Base-by-base conservation (phyloP, 1,140 invertebrate genomes). In the Pinna nobilis region DNA sequence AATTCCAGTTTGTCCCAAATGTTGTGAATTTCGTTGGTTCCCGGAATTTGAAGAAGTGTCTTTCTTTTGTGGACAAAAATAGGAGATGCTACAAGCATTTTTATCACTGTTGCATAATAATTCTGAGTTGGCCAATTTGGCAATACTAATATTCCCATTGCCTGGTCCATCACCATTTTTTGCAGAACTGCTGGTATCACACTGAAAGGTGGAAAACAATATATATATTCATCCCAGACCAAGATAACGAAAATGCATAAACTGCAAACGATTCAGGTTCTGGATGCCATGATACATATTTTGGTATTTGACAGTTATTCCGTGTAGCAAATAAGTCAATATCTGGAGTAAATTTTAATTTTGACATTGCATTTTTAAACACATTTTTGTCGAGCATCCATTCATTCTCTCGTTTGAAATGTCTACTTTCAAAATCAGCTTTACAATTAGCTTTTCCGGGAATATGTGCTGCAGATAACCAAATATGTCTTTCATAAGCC, bases 321-420 rank as follows among this genome's bases (percentile, higher is more conserved):
- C 70, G 9, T 6, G 70, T 57, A 41, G 70, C 70, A 66, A 72
- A 67, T 44, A 72, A 66, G 41, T 72, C 70, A 53, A 65, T 66
- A 20, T 72, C 50, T 35, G 70, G 70, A 5, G 3, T 33, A 25
- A 41, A 67, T 28, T 50, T 33, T 13, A 66, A 15, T 23, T n/a
- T 63, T 20, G 3, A 28, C 2, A 70, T 9, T 28, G 57, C 57
- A 9, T 13, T 44, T 25, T 20, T 23, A 35, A 63, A 47, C 2
- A 70, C n/a, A 47, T 5, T 23, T 7, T 9, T 41, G 55, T 66
- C 61, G 37, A 73, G 41, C 47, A 63, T 49, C 59, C 69, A 71
- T 65, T 71, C 60, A 18, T 18, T 37, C 33, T 71, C 53, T 44
- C 39, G 39, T 44, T 44, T 44, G 39, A 44, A 44, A 44, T 44